Evolutionary conservation across 1,140 invertebrate genomes (phyloP), one percentile per base, ranked within the genome.

Genomic region (Bombus sibiricus): DNA sequence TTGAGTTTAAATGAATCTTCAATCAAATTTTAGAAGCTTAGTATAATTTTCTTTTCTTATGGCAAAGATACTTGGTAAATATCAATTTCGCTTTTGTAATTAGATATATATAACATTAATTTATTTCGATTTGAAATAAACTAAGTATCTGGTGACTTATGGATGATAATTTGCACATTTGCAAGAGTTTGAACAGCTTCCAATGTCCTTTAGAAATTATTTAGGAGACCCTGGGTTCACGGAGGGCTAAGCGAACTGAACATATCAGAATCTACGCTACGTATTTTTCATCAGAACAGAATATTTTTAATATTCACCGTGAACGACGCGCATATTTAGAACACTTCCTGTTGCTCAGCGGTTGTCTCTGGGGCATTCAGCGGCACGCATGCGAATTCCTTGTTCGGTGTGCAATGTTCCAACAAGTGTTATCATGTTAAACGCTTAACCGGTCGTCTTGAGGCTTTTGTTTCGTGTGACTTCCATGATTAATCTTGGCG

Each of bases 271-370:
- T 80, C 77, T 85, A 85, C 77, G 66, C 83, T 85, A 80, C 83
- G 39, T 85, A 85, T 85, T 85, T 85, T 85, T 85, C 83, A 85
- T 80, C 83, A 73, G 68, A 84, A 84, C 83, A 84, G 76, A 80
- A 85, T 85, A 85, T 85, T 85, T 85, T 85, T 85, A 85, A 85
- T 85, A 85, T 80, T 80, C 82, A n/a, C 53, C 6, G 47, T 57
- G 73, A 76, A 75, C 43, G 47, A 78, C 64, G 37, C 57, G 72
- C 72, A 76, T 59, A 82, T 28, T 82, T 75, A 47, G 22, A 77
- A 77, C 74, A 71, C 39, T 79, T 84, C 76, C 76, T 80, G 68
- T 84, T 80, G 83, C 83, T 84, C 76, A 79, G 75, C 39, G 43
- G 69, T 59, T 64, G 69, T 28, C 64, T 59, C 74, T 69, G 53